These are phyloP conservation scores for Onychomys arenicola DNA, from an alignment of 2,797 vertebrate species.

Conservation along the genomic window DNA sequence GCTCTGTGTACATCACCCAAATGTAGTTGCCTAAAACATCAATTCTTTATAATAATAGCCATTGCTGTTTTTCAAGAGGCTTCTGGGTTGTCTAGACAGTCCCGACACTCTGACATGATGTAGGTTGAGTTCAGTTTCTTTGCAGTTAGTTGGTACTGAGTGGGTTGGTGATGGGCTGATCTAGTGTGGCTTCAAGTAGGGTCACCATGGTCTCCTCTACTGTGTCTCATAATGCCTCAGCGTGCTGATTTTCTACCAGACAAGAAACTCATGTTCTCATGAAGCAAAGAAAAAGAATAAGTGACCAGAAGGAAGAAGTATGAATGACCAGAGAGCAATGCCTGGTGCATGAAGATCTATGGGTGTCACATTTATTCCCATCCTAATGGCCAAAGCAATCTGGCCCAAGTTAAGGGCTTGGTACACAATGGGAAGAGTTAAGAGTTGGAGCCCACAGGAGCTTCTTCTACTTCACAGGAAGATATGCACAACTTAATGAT, in stretches of 20 bases:
- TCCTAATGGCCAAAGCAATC: neutral
- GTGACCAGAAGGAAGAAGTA: neutral
- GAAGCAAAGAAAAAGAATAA: neutral
- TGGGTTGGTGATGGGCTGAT: neutral
- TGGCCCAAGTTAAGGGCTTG: neutral
- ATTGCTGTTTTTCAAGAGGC: neutral
- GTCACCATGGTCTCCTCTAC: neutral
- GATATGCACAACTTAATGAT: neutral
- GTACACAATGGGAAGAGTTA: neutral
- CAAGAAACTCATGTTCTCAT: neutral
- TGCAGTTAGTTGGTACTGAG: neutral
- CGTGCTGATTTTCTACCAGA: neutral
- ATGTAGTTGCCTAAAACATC: neutral
- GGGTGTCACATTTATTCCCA: neutral
- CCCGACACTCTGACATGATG: neutral
- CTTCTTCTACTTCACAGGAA: neutral
- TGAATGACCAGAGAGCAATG: neutral
- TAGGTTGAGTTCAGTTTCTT: neutral
- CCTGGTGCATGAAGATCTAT: neutral
- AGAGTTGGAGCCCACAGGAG: neutral
- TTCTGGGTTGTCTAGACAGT: neutral
- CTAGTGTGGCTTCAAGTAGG: neutral
- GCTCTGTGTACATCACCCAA: neutral
- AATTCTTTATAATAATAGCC: neutral
- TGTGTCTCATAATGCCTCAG: neutral